These are phyloP conservation scores for Pogona vitticeps DNA, from an alignment of 2,113 vertebrate species.

Conservation along the genomic window DNA sequence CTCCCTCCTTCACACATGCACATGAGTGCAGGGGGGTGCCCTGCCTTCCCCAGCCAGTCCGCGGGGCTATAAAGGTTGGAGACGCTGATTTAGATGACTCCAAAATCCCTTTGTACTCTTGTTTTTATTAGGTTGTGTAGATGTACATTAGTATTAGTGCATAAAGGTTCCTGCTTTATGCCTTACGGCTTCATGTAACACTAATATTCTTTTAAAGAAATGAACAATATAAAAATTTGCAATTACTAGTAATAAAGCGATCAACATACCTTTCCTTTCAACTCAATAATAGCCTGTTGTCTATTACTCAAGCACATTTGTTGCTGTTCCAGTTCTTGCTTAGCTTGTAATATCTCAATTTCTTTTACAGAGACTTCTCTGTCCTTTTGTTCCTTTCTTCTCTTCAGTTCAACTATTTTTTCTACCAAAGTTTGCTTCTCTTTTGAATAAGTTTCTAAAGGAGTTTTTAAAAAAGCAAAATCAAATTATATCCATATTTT, in stretches of 20 bases:
- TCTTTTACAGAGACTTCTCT: constrained; percentile 48
- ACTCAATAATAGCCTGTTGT: constrained; percentile 39
- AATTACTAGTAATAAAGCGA: constrained; percentile 18
- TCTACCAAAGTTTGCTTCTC: constrained; percentile 45
- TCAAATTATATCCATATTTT: neutral
- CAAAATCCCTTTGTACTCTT: neutral
- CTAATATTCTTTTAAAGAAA: neutral
- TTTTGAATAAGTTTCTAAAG: constrained; percentile 45
- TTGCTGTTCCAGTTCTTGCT: constrained; percentile 53
- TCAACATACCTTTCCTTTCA: constrained; percentile 39
- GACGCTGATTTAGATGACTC: no score
- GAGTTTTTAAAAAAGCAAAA: neutral
- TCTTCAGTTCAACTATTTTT: constrained; percentile 52
- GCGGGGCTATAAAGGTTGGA: no score
- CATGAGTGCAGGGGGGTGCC: no score
- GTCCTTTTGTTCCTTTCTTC: constrained; percentile 41
- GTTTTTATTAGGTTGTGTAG: neutral
- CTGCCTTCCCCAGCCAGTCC: no score
- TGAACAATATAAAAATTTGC: neutral
- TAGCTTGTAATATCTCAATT: constrained; percentile 27
- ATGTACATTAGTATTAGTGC: neutral
- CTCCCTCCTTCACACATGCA: no score
- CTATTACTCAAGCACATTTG: constrained; percentile 41
- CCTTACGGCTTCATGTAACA: neutral
- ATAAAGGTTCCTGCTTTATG: neutral